These are phyloP conservation scores for Apteryx owenii DNA, from an alignment of 2,113 vertebrate species.

Conservation along the genomic window DNA sequence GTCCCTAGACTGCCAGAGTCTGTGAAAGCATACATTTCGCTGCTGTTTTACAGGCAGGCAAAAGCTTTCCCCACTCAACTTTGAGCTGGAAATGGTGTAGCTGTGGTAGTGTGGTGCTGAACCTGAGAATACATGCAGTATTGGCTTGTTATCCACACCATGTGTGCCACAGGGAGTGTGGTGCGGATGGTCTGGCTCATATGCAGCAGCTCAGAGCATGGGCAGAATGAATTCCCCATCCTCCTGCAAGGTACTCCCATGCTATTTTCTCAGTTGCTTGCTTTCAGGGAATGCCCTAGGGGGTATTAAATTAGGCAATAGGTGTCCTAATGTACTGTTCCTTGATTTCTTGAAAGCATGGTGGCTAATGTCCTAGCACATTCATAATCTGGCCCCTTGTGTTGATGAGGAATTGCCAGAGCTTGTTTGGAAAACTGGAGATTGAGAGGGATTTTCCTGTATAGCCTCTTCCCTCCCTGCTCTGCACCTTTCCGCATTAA, in stretches of 20 bases:
- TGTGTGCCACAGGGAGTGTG: background rate
- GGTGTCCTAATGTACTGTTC: no score
- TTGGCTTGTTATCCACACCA: background rate
- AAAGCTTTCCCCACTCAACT: background rate
- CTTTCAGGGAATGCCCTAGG: background rate
- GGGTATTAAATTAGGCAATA: background rate
- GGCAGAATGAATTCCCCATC: background rate
- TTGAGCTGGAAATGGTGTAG: background rate
- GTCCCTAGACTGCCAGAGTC: no score
- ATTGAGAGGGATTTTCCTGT: background rate
- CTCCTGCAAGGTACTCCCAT: background rate
- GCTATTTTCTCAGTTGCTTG: background rate
- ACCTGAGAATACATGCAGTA: no score
- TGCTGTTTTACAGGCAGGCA: no score
- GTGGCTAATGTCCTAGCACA: accelerated
- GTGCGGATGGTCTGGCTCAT: background rate
- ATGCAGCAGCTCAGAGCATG: background rate
- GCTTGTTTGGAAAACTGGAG: no score
- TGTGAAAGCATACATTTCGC: no score
- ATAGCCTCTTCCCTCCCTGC: accelerated
- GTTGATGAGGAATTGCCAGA: background rate
- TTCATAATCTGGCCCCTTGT: no score
- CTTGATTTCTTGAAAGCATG: background rate
- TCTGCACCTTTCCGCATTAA: accelerated
- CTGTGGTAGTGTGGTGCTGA: background rate